phyloP scores from a whole-genome alignment of 2,888 invertebrate species.

The Germaria angustata region DNA sequence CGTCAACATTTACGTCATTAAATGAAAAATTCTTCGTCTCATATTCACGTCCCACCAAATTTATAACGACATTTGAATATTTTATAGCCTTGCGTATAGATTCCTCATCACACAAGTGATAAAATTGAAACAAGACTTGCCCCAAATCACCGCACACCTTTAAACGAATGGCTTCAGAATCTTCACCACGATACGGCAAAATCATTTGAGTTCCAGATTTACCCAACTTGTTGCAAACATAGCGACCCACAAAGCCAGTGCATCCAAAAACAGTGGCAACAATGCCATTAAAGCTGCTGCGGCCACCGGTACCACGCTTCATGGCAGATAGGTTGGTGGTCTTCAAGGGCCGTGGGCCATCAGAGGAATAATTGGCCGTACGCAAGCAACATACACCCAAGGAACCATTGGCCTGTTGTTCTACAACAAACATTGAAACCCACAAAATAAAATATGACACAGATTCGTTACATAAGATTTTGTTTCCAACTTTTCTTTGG shows the following conservation, averaged over 20 bases:
- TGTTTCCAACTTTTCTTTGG: constrained; percentile 19
- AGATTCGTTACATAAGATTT: constrained; percentile 72
- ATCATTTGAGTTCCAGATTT: constrained; percentile 93
- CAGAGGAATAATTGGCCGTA: constrained; percentile 73
- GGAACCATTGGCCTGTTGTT: constrained; percentile 74
- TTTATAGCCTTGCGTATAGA: constrained; percentile 91
- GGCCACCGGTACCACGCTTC: constrained; percentile 93
- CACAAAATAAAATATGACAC: not conserved
- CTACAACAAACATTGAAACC: constrained; percentile 20
- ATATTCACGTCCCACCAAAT: constrained; percentile 94
- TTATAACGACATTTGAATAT: constrained; percentile 98
- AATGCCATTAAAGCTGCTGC: constrained; percentile 97
- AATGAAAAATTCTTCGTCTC: constrained; percentile 95
- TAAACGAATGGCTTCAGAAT: constrained; percentile 87
- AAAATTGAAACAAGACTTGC: constrained; percentile 94
- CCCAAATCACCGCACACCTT: constrained; percentile 96
- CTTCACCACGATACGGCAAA: constrained; percentile 94
- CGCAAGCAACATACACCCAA: constrained; percentile 76
- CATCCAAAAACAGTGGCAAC: constrained; percentile 99
- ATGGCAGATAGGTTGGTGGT: constrained; percentile 84
- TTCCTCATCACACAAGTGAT: constrained; percentile 90
- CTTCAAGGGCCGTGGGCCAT: constrained; percentile 78
- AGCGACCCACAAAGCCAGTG: constrained; percentile 93
- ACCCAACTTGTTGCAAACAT: constrained; percentile 93
- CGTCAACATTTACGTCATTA: constrained; percentile 92